Evolutionary conservation across 1,140 invertebrate species (phyloP).

Genomic region (Aricia agestis): DNA sequence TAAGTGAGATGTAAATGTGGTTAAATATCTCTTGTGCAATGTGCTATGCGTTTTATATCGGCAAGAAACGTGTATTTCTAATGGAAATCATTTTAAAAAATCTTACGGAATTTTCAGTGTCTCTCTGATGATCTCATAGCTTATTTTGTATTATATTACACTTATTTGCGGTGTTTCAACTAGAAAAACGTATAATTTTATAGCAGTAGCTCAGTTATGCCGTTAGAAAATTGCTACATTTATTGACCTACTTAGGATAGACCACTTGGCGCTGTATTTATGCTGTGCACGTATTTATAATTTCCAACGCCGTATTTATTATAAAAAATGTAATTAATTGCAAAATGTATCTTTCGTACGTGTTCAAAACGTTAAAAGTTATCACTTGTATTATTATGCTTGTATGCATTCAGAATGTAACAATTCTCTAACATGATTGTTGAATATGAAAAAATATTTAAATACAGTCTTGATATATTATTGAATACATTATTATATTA

Average conservation of each 20-base stretch:
- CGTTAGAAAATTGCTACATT: background rate
- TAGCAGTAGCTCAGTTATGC: background rate
- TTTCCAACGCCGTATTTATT: background rate
- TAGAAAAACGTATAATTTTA: background rate
- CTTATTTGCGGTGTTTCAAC: background rate
- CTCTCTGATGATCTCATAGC: slow-evolving; percentile 15
- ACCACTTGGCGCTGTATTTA: background rate
- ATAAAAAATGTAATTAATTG: background rate
- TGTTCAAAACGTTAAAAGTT: background rate
- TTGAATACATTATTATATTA: too few species aligned
- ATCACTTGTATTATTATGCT: background rate
- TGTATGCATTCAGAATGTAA: too few species aligned
- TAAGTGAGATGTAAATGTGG: background rate
- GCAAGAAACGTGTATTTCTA: background rate
- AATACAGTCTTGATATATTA: too few species aligned
- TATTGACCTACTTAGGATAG: background rate
- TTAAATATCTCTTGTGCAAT: slow-evolving; percentile 15
- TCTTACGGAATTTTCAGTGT: background rate
- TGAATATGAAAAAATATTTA: too few species aligned
- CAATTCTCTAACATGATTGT: too few species aligned
- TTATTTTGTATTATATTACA: slow-evolving; percentile 12
- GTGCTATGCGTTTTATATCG: background rate
- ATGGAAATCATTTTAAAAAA: background rate
- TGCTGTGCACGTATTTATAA: background rate
- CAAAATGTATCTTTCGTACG: background rate